A percentile compares a stretch with the other conserved stretches of the same genome.
Conservation (phyloP, 2,113 vertebrate species). For the Pygoscelis adeliae region DNA sequence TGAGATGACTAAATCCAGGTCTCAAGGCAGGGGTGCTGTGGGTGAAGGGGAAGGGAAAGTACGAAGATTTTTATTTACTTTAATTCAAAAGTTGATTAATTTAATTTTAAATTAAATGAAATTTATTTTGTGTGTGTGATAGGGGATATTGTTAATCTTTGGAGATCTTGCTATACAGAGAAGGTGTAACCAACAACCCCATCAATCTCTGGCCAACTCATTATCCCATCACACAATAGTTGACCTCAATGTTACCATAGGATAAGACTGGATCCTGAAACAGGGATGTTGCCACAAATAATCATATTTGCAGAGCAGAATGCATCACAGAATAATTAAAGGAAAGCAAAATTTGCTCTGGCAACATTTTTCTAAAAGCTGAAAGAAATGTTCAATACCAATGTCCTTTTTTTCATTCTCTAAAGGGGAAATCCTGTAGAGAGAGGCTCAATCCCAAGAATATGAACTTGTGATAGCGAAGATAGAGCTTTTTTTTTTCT, state of each 20-base stretch:
- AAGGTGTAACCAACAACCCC: fast-evolving
- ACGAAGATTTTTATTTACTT: background rate
- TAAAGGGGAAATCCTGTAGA: background rate
- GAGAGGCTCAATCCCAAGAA: background rate
- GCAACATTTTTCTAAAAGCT: background rate
- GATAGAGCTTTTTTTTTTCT: background rate
- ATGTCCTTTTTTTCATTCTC: background rate
- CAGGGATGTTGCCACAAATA: background rate
- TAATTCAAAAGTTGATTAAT: background rate
- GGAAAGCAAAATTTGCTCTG: background rate
- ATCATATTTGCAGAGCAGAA: background rate
- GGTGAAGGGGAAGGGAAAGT: background rate
- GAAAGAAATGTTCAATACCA: background rate
- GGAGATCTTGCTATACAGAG: background rate
- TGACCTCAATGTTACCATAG: background rate
- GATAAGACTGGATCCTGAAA: background rate
- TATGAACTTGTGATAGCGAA: background rate
- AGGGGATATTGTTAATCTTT: fast-evolving
- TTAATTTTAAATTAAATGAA: background rate
- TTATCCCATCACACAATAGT: background rate
- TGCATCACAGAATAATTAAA: background rate
- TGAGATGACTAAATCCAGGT: background rate
- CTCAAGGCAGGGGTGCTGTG: background rate
- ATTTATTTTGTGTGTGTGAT: background rate
- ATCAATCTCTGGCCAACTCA: background rate